phyloP scores from a whole-genome alignment of 2,113 vertebrate genomes.

The Pterocles orientalis region DNA sequence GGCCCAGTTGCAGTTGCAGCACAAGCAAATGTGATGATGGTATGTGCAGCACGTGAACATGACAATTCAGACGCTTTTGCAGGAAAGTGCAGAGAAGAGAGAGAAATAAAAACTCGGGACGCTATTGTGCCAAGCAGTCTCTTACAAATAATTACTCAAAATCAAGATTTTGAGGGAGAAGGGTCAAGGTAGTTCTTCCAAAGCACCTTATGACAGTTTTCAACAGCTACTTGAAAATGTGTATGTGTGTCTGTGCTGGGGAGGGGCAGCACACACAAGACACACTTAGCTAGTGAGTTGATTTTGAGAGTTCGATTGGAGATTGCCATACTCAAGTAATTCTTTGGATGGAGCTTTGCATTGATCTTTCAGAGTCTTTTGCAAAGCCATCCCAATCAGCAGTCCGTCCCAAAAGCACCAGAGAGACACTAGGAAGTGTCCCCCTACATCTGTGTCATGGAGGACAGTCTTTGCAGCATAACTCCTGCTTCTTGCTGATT shows the following conservation, averaged over 20 bases:
- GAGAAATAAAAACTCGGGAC: neutral
- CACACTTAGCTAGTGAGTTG: neutral
- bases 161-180: neutral
- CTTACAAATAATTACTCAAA: neutral
- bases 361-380: neutral
- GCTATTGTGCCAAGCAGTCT: neutral
- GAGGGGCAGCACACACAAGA: neutral
- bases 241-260: neutral
- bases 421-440: neutral
- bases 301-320: neutral
- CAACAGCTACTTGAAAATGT: neutral
- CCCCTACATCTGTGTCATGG: accelerated
- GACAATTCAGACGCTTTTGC: neutral
- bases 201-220: neutral
- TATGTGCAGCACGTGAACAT: neutral
- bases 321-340: neutral
- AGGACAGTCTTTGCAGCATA: neutral
- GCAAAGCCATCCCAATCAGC: neutral
- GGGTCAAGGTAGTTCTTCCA: neutral
- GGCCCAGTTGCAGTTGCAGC: neutral
- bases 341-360: neutral
- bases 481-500: neutral
- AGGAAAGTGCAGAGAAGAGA: neutral
- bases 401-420: neutral
- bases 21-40: accelerated